phyloP scores from a whole-genome alignment of 1,140 invertebrate genomes.

The Teleogryllus occipitalis region DNA sequence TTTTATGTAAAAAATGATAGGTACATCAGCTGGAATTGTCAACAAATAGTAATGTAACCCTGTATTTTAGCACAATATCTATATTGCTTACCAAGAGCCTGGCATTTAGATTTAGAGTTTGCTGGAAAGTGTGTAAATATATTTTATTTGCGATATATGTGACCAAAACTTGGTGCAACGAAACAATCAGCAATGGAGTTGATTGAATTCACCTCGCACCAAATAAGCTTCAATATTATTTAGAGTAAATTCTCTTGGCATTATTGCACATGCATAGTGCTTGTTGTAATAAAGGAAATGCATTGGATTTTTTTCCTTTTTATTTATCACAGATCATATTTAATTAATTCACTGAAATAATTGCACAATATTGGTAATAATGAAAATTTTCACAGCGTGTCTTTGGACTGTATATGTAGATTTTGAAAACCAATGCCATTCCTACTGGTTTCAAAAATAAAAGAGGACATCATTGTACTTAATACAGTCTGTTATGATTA shows the following conservation, averaged over 20 bases:
- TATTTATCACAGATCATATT: not conserved
- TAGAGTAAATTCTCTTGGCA: not conserved
- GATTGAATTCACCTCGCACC: not conserved
- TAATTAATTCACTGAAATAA: not conserved
- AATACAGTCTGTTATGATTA: not conserved
- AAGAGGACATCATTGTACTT: not conserved
- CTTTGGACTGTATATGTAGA: not conserved
- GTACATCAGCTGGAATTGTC: too few relatives aligned
- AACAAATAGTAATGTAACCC: not conserved
- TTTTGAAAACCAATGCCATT: not conserved
- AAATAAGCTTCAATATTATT: not conserved
- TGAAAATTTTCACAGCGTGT: not conserved
- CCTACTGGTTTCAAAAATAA: not conserved
- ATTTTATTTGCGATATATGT: not conserved
- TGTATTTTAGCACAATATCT: not conserved
- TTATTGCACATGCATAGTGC: constrained; percentile 1
- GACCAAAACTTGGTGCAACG: not conserved
- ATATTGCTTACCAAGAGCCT: not conserved
- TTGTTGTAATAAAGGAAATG: not conserved
- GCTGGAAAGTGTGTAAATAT: not conserved
- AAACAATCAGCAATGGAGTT: not conserved
- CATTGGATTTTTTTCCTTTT: not conserved
- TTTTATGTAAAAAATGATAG: too few relatives aligned
- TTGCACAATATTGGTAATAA: not conserved
- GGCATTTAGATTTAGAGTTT: not conserved